Evolutionary conservation across 2,888 invertebrate species (phyloP).

Genomic region (Trachelus iudaicus): DNA sequence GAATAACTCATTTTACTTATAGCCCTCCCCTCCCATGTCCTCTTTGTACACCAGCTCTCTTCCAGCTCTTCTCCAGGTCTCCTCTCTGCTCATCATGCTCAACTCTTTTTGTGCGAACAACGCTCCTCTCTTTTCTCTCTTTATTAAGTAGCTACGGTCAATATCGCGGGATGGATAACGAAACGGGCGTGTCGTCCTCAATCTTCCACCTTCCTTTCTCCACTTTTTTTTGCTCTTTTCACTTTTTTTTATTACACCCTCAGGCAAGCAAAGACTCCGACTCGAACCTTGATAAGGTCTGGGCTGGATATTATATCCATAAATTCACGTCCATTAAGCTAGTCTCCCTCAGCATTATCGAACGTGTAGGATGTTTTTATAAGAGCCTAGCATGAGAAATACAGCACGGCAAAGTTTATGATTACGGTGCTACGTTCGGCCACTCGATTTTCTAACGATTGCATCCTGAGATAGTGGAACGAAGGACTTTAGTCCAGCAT

Average conservation of each 20-base stretch:
- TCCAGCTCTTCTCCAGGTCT: background rate
- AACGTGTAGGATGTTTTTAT: background rate
- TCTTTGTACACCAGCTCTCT: background rate
- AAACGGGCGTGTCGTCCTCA: background rate
- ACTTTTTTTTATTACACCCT: background rate
- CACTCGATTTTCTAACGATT: background rate
- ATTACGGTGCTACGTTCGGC: background rate
- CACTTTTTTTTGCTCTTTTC: background rate
- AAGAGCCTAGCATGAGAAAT: background rate
- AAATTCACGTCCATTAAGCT: background rate
- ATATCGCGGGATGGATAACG: background rate
- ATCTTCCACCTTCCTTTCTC: background rate
- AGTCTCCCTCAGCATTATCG: background rate
- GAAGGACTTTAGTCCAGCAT: background rate
- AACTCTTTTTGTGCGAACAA: background rate
- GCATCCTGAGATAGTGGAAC: background rate
- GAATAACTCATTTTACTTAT: conserved; percentile 24
- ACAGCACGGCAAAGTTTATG: background rate
- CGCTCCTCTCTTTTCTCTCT: background rate
- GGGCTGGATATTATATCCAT: background rate
- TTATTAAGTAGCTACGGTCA: background rate
- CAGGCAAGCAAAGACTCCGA: background rate
- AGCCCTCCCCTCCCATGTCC: conserved; percentile 9
- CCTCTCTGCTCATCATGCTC: background rate
- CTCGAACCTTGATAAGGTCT: background rate